phyloP scores from a whole-genome alignment of 2,888 invertebrate species.

The Pterobdella sp. region DNA sequence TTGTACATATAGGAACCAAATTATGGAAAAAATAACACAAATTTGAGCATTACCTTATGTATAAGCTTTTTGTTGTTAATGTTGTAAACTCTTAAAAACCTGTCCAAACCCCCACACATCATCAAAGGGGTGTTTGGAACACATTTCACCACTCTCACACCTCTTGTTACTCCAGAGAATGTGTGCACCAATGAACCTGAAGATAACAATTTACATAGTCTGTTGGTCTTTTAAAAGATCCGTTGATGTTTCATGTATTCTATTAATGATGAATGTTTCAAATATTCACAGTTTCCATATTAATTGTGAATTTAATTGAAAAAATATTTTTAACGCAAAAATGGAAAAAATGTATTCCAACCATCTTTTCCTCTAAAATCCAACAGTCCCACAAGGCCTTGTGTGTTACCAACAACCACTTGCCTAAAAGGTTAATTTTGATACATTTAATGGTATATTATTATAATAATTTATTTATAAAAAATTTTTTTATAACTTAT shows the following conservation, averaged over 20 bases:
- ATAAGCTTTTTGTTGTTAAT: conserved; percentile 64
- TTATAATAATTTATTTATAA: conserved; percentile 4
- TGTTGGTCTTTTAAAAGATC: too few relatives aligned
- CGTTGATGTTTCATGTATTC: too few relatives aligned
- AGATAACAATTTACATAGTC: too few relatives aligned
- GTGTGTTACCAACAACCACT: conserved; percentile 75
- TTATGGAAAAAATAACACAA: too few relatives aligned
- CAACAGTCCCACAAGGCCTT: conserved; percentile 73
- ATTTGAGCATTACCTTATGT: conserved; percentile 63
- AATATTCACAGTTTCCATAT: too few relatives aligned
- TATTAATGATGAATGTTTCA: too few relatives aligned
- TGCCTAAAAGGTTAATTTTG: conserved; percentile 52
- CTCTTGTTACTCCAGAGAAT: conserved; percentile 76
- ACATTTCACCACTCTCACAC: conserved; percentile 67
- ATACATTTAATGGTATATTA: background rate
- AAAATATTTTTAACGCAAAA: background rate
- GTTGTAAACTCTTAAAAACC: conserved; percentile 69
- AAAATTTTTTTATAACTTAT: background rate
- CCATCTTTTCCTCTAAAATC: conserved; percentile 61
- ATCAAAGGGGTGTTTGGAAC: conserved; percentile 61
- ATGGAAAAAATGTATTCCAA: background rate
- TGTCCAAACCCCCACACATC: conserved; percentile 61
- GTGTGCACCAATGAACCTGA: conserved; percentile 58
- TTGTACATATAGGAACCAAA: too few relatives aligned
- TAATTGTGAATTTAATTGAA: background rate